Percentiles rank a stretch among this genome's conserved stretches.
phyloP scores from a whole-genome alignment of 2,888 invertebrate species.

The Pimpla rufipes region DNA sequence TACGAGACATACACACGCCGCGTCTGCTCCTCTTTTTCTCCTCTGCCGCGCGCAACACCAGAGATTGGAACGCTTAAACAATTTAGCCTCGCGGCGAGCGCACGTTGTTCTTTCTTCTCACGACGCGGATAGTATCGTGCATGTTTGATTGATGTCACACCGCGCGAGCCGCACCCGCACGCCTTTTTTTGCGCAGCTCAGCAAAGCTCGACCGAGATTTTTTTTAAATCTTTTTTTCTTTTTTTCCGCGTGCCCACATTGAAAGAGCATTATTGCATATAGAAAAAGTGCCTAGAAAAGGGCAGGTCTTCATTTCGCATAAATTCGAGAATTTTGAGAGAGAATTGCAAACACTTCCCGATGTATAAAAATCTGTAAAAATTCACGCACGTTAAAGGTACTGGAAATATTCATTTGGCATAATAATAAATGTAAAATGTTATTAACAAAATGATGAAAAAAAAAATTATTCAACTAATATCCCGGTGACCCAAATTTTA shows the following conservation, averaged over 20 bases:
- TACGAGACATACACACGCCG: constrained; percentile 33
- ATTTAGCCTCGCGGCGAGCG: constrained; percentile 22
- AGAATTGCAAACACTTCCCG: too few species aligned
- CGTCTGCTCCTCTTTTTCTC: neutral
- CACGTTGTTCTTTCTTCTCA: constrained; percentile 31
- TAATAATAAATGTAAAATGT: too few species aligned
- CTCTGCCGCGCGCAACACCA: neutral
- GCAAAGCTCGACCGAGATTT: constrained; percentile 8
- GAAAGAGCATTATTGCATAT: constrained; percentile 29
- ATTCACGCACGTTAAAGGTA: too few species aligned
- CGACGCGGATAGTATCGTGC: constrained; percentile 41
- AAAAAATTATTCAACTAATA: too few species aligned
- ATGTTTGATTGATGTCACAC: constrained; percentile 54
- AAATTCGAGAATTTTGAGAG: too few species aligned
- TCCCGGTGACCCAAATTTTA: too few species aligned
- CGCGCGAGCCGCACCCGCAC: constrained; percentile 22
- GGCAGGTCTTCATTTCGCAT: too few species aligned
- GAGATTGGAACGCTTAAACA: constrained; percentile 57
- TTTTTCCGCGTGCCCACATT: constrained; percentile 7
- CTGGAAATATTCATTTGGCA: too few species aligned
- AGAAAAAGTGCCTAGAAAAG: too few species aligned
- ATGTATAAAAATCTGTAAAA: too few species aligned
- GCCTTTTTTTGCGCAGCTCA: neutral
- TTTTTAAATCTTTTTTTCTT: too few species aligned
- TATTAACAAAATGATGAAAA: too few species aligned